These are phyloP conservation scores for Proterorhinus semilunaris DNA, from an alignment of 2,113 vertebrate genomes.

Conservation along the genomic window DNA sequence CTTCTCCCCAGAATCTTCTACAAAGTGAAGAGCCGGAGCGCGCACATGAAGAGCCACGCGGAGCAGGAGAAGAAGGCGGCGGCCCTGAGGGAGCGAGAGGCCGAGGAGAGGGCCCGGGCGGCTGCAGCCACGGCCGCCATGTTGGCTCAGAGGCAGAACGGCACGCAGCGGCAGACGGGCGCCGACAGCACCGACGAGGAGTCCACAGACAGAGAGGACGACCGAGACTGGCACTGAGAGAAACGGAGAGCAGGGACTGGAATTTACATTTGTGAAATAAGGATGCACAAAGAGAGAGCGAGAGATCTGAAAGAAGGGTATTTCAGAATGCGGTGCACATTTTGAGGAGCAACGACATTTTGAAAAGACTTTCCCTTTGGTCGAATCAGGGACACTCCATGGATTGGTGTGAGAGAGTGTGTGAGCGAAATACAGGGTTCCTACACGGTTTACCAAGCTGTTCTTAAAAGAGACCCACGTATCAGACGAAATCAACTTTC, in stretches of 20 bases:
- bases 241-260: background rate
- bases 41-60: slow-evolving; percentile 98
- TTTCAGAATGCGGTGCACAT: slow-evolving; percentile 5
- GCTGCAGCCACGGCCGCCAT: slow-evolving; percentile 65
- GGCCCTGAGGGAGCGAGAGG: slow-evolving; percentile 83
- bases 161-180: slow-evolving; percentile 49
- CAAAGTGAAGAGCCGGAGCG: slow-evolving; percentile 98
- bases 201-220: slow-evolving; percentile 76
- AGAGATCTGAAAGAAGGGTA: background rate
- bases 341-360: slow-evolving; percentile 15
- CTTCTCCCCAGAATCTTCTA: slow-evolving; percentile 82
- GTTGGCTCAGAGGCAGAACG: slow-evolving; percentile 72
- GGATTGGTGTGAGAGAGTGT: slow-evolving; percentile 14
- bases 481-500: too few relatives aligned
- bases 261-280: background rate
- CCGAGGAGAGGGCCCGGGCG: slow-evolving; percentile 70
- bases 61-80: slow-evolving; percentile 98
- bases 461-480: too few relatives aligned
- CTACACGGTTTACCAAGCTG: background rate
- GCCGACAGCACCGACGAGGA: slow-evolving; percentile 75
- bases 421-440: background rate
- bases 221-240: slow-evolving; percentile 75
- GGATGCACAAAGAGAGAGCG: background rate
- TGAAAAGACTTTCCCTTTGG: slow-evolving; percentile 26
- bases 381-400: slow-evolving; percentile 61